Evolutionary conservation across 2,888 invertebrate genomes (phyloP).

Genomic region (Heliconius erato): DNA sequence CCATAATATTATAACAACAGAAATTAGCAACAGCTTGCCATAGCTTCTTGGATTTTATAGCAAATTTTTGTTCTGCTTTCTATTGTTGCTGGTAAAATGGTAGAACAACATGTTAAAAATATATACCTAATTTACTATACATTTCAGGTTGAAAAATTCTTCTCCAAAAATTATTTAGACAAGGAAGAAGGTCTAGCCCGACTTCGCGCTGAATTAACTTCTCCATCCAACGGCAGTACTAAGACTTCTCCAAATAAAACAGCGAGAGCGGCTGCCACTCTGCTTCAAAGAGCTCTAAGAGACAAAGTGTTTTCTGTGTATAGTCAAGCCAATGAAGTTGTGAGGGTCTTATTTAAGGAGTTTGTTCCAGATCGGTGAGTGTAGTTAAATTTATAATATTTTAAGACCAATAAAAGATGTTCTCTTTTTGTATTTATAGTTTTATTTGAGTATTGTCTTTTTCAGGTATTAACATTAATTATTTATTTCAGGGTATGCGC

Average conservation of each 20-base stretch:
- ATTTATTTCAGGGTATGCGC: constrained; percentile 89
- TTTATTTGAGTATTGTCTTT: neutral
- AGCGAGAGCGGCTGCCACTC: constrained; percentile 91
- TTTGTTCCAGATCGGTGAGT: constrained; percentile 91
- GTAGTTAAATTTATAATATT: neutral
- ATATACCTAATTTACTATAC: neutral
- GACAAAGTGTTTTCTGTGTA: constrained; percentile 96
- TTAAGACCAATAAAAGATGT: neutral
- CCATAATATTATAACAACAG: no score
- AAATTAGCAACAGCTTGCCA: no score
- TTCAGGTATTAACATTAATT: neutral
- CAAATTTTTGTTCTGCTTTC: no score
- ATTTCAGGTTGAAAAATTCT: constrained; percentile 93
- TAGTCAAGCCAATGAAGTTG: constrained; percentile 93
- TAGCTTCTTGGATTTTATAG: no score
- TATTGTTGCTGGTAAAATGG: no score
- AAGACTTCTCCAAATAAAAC: constrained; percentile 90
- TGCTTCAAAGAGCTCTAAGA: constrained; percentile 92
- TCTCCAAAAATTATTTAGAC: constrained; percentile 95
- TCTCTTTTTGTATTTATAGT: neutral
- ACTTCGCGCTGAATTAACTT: constrained; percentile 80
- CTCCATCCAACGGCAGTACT: constrained; percentile 75
- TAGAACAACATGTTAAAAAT: no score
- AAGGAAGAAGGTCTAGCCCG: constrained; percentile 94
- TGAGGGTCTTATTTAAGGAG: constrained; percentile 92